These are phyloP conservation scores for Eulemur rufifrons DNA, from an alignment of 2,113 vertebrate species.

Conservation along the genomic window DNA sequence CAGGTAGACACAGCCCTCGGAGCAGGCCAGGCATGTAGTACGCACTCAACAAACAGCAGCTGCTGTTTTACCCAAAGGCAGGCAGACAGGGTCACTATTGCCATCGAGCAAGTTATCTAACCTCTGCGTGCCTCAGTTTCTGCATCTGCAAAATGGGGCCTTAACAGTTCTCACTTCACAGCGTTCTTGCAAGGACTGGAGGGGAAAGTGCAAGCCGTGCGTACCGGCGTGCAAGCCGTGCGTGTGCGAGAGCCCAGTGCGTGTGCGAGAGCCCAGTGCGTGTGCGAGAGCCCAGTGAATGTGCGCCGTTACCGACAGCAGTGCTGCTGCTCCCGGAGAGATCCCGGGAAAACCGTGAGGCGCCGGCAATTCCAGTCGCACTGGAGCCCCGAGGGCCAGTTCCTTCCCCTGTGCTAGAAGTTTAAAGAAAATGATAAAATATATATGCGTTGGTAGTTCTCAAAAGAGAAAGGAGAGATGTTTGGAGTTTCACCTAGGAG, in stretches of 20 bases:
- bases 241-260: not conserved
- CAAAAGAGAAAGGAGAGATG: not conserved
- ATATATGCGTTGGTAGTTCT: not conserved
- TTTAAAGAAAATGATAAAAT: not conserved
- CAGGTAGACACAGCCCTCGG: not conserved
- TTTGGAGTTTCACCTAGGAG: not conserved
- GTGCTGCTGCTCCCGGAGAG: rapidly evolving
- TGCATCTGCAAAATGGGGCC: not conserved
- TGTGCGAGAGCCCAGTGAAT: not conserved
- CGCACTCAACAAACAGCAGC: not conserved
- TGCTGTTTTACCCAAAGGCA: not conserved
- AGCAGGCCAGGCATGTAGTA: rapidly evolving
- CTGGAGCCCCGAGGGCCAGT: not conserved
- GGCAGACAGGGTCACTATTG: not conserved
- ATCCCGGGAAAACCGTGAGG: rapidly evolving
- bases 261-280: not conserved
- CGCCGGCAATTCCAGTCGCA: not conserved
- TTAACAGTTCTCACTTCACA: not conserved
- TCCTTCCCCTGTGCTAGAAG: not conserved
- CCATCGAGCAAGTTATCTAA: not conserved
- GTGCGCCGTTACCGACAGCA: not conserved
- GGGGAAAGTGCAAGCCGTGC: no score
- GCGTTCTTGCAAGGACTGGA: not conserved
- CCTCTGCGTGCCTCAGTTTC: not conserved
- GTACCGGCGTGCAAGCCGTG: no score